phyloP scores from a whole-genome alignment of 92 coral and sea anemone species.

The Phenganax subtilis region DNA sequence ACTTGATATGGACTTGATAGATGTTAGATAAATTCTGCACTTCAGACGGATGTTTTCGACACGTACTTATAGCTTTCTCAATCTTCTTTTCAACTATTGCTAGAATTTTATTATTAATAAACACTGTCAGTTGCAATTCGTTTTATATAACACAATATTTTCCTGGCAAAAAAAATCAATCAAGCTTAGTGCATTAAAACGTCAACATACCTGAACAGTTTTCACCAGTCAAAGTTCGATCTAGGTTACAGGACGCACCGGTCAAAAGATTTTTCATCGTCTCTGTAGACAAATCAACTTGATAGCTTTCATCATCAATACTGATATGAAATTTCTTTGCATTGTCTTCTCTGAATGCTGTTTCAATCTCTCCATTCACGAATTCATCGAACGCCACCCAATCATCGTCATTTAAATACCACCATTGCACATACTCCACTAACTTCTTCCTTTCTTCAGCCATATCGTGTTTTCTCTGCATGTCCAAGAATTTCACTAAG shows the following conservation, averaged over 20 bases:
- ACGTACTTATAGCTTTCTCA: neutral
- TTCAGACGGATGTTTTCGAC: constrained; percentile 3
- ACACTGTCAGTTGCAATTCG: too few species aligned
- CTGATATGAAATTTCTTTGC: constrained; percentile 38
- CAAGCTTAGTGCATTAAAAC: neutral
- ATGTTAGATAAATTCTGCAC: neutral
- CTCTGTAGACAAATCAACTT: constrained; percentile 45
- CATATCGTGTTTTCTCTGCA: neutral
- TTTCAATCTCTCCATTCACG: constrained; percentile 59
- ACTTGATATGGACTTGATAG: constrained; percentile 9
- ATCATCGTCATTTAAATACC: neutral
- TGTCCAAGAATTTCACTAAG: neutral
- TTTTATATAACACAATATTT: too few species aligned
- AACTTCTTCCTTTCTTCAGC: neutral
- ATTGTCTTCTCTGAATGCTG: constrained; percentile 52
- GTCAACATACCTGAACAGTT: constrained; percentile 31
- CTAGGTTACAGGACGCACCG: constrained; percentile 40
- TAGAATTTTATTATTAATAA: too few species aligned
- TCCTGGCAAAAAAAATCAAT: too few species aligned
- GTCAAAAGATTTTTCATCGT: constrained; percentile 37
- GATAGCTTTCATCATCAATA: constrained; percentile 46
- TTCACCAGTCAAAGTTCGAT: constrained; percentile 36
- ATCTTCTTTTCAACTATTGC: neutral
- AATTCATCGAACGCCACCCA: constrained; percentile 45
- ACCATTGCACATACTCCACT: constrained; percentile 4